A percentile compares a stretch with the other conserved stretches of the same genome.
These are phyloP conservation scores for Cossypha heuglini DNA, from an alignment of 2,797 vertebrate species.

Conservation along the genomic window DNA sequence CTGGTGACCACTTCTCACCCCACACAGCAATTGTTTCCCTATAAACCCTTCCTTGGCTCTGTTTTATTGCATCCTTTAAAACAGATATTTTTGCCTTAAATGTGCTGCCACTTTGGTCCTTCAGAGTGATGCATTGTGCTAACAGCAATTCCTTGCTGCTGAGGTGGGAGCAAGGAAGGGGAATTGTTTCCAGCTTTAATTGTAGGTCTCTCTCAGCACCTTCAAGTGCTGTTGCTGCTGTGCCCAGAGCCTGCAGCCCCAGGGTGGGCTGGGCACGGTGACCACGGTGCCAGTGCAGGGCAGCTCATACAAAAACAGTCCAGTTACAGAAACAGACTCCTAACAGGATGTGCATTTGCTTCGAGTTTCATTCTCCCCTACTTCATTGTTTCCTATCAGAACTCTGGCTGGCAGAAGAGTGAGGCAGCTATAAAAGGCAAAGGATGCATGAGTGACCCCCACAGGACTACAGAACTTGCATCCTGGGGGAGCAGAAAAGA, in stretches of 20 bases:
- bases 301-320: not conserved
- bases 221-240: not conserved
- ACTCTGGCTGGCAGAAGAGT: not conserved
- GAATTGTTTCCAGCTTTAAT: not conserved
- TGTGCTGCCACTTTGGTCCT: slow-evolving; percentile 13
- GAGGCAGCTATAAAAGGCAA: not conserved
- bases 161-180: not conserved
- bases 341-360: not conserved
- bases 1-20: slow-evolving; percentile 56
- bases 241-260: not conserved
- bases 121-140: not conserved
- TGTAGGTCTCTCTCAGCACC: not conserved
- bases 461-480: fast-evolving
- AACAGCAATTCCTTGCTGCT: not conserved
- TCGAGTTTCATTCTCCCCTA: not conserved
- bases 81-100: slow-evolving; percentile 51
- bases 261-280: not conserved
- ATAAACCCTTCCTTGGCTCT: slow-evolving; percentile 43
- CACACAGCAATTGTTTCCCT: slow-evolving; percentile 22
- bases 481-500: not conserved
- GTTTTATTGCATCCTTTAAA: slow-evolving; percentile 58
- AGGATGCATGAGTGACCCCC: not conserved
- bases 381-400: not conserved
- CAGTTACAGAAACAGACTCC: not conserved
- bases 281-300: not conserved